These are phyloP conservation scores for Saccopteryx bilineata DNA, from an alignment of 2,113 vertebrate genomes.

Conservation along the genomic window DNA sequence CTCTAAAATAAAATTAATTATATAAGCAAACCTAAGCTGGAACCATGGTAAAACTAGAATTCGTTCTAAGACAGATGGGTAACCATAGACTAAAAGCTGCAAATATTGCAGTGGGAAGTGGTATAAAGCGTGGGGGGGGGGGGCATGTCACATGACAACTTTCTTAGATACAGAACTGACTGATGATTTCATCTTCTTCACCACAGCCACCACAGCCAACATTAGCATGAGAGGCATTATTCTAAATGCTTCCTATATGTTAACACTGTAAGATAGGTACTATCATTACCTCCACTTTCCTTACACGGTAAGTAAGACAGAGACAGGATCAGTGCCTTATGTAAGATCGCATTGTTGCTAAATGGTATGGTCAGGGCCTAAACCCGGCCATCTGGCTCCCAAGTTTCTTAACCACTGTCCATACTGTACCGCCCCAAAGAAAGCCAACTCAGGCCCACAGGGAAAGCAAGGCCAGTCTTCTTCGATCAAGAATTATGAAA, in stretches of 20 bases:
- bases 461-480: background rate
- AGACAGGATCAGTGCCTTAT: background rate
- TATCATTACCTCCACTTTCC: background rate
- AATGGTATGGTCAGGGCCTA: background rate
- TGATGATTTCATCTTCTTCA: background rate
- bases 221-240: background rate
- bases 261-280: background rate
- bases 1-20: constrained; percentile 46
- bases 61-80: background rate
- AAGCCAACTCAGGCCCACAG: background rate
- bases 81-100: constrained; percentile 48
- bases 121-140: background rate
- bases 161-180: background rate
- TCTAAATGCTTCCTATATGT: background rate
- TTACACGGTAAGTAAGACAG: background rate
- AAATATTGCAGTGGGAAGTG: background rate
- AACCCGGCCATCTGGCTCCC: background rate
- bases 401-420: background rate
- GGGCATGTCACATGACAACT: background rate
- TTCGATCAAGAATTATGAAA: background rate
- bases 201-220: background rate
- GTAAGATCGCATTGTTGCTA: background rate
- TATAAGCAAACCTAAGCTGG: constrained; percentile 50
- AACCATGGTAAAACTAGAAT: constrained; percentile 16
- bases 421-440: background rate